Evolutionary conservation across 1,140 invertebrate genomes (phyloP).

Genomic region (Gryllus bimaculatus): DNA sequence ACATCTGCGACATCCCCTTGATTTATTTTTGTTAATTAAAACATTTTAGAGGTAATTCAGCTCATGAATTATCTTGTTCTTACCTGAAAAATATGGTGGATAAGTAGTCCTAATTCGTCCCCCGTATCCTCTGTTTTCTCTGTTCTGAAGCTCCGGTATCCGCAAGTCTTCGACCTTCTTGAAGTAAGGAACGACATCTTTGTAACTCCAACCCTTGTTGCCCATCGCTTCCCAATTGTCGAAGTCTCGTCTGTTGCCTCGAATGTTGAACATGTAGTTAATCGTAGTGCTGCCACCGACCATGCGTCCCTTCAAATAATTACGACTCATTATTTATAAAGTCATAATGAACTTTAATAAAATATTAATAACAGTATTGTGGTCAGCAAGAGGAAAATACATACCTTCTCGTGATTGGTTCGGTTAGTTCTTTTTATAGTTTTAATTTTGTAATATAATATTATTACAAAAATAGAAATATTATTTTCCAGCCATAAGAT

Average conservation of each 20-base stretch:
- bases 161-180: conserved; percentile 63
- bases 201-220: conserved; percentile 71
- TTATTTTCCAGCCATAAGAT: no score
- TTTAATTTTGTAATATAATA: no score
- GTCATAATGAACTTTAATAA: no score
- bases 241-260: conserved; percentile 65
- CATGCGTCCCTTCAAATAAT: conserved; percentile 41
- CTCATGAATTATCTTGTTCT: background rate
- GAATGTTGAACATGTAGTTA: conserved; percentile 87
- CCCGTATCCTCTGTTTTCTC: background rate
- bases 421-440: no score
- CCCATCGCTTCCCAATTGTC: conserved; percentile 68
- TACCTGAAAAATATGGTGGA: background rate
- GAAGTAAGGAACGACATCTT: conserved; percentile 71
- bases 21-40: no score
- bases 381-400: no score
- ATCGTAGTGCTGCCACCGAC: conserved; percentile 48
- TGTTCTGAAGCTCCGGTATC: conserved; percentile 38
- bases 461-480: no score
- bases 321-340: no score
- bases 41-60: no score
- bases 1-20: no score
- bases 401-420: no score
- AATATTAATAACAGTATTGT: no score
- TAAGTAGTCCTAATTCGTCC: background rate